These are phyloP conservation scores for Poeciliopsis turrubarensis DNA, from an alignment of 2,113 vertebrate species.

Conservation along the genomic window DNA sequence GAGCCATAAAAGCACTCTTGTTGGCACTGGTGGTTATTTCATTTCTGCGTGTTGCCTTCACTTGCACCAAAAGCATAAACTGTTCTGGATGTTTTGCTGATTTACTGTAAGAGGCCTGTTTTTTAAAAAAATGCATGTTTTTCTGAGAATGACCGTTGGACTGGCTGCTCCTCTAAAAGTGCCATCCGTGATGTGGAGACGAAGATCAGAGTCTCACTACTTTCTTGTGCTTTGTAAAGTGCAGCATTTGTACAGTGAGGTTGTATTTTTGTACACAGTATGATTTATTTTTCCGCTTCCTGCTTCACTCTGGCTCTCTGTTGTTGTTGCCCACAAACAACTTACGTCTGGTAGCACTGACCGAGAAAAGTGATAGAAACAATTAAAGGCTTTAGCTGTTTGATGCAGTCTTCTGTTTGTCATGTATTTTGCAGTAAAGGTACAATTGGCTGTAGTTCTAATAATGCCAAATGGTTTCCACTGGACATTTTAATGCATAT, in stretches of 20 bases:
- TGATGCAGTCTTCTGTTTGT: conserved; percentile 13
- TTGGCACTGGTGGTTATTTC: background rate
- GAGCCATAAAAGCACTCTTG: background rate
- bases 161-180: conserved; percentile 61
- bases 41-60: conserved; percentile 15
- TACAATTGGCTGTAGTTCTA: no score
- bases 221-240: conserved; percentile 51
- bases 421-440: background rate
- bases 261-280: conserved; percentile 75
- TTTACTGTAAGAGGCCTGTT: background rate
- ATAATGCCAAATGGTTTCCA: no score
- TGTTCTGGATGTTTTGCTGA: background rate
- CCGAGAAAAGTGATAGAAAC: conserved; percentile 48
- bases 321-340: conserved; percentile 49
- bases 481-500: no score
- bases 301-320: conserved; percentile 54
- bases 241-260: conserved; percentile 68
- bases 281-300: conserved; percentile 64
- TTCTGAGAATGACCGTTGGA: conserved; percentile 20
- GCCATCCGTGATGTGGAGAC: conserved; percentile 44
- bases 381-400: conserved; percentile 51
- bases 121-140: conserved; percentile 29
- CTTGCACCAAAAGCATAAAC: conserved; percentile 27
- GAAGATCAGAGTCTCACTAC: conserved; percentile 24
- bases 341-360: conserved; percentile 49